Percentiles rank a stretch among this genome's conserved stretches.
These are phyloP conservation scores for Rotaria socialis DNA, from an alignment of 2,888 invertebrate genomes.

Conservation along the genomic window DNA sequence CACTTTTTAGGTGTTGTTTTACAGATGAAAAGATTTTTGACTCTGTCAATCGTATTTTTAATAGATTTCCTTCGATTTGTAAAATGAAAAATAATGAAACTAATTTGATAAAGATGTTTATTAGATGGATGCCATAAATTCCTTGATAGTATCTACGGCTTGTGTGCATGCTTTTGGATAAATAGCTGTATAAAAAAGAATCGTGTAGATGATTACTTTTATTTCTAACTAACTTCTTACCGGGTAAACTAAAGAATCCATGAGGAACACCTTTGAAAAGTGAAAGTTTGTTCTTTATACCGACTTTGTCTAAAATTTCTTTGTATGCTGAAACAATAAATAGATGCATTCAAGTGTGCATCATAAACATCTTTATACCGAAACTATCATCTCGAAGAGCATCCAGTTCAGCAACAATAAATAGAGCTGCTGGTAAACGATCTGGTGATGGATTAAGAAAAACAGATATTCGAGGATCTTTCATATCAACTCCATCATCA, in stretches of 20 bases:
- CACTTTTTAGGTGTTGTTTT: no score
- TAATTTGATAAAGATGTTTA: no score
- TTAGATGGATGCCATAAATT: not conserved
- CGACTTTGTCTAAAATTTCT: conserved; percentile 45
- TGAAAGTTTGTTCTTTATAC: conserved; percentile 46
- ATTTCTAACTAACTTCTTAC: not conserved
- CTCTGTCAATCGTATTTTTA: no score
- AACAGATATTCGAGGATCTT: conserved; percentile 50
- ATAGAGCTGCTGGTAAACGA: conserved; percentile 52
- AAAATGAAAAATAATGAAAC: no score
- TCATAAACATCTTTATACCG: conserved; percentile 49
- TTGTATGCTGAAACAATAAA: conserved; percentile 46
- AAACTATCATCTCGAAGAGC: conserved; percentile 54
- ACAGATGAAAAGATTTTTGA: no score
- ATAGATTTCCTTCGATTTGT: no score
- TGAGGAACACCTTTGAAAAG: conserved; percentile 49
- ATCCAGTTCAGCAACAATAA: conserved; percentile 55
- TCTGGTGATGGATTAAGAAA: conserved; percentile 50
- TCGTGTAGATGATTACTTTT: not conserved
- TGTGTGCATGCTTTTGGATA: not conserved
- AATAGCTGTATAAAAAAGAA: not conserved
- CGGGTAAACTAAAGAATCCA: conserved; percentile 46
- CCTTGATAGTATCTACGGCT: not conserved
- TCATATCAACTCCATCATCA: conserved; percentile 34
- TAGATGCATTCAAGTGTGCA: not conserved